Percentiles rank a stretch among this genome's conserved stretches.
Evolutionary conservation across 2,113 vertebrate genomes (phyloP).

Genomic region (Zosterops lateralis): DNA sequence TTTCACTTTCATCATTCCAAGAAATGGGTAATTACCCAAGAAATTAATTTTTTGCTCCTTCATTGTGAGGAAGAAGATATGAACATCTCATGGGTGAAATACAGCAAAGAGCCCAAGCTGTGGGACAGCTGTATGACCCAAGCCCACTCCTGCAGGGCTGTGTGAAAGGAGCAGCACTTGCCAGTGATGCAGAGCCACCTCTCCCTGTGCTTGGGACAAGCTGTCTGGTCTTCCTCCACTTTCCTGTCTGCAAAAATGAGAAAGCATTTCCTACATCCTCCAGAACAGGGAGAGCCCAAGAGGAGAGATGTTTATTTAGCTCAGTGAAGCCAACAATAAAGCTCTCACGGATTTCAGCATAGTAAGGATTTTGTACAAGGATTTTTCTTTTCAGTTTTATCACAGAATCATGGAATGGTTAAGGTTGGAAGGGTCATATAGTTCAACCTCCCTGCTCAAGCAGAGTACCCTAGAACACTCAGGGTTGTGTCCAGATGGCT

Average conservation of each 20-base stretch:
- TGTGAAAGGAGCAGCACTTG: neutral
- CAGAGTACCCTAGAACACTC: neutral
- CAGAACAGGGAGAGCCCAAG: neutral
- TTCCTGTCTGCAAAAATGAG: neutral
- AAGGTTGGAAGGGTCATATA: neutral
- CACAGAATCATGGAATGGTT: neutral
- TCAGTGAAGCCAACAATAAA: neutral
- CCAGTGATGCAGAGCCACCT: neutral
- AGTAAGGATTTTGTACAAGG: neutral
- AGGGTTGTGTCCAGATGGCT: neutral
- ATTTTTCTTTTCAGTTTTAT: neutral
- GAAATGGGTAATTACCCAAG: neutral
- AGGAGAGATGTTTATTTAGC: neutral
- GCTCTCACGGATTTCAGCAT: neutral
- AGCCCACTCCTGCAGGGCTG: rapidly evolving
- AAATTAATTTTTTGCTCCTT: neutral
- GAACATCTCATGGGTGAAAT: neutral
- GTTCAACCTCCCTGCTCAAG: neutral
- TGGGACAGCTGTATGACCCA: neutral
- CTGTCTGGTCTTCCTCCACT: neutral
- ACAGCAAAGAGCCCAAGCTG: neutral
- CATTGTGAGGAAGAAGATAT: neutral
- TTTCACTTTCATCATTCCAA: neutral
- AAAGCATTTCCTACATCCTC: neutral
- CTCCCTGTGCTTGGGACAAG: neutral